Evolutionary conservation across 2,888 invertebrate genomes (phyloP).

Genomic region (Phytoseiulus persimilis): DNA sequence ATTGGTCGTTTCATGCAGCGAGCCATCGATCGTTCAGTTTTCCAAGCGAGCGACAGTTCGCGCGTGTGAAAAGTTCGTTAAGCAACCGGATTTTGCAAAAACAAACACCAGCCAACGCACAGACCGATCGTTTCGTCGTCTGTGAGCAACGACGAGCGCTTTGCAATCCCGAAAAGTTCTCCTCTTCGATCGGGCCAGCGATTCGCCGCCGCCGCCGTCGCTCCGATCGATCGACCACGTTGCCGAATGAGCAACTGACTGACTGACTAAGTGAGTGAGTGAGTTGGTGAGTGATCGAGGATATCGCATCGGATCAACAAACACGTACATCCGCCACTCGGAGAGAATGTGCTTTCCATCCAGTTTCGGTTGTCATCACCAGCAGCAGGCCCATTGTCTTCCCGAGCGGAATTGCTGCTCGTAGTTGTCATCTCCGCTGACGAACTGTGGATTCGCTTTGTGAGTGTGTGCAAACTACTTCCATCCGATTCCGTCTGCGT

Average conservation of each 20-base stretch:
- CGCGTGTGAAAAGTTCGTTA: not conserved
- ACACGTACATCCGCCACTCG: not conserved
- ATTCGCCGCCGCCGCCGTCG: too few species aligned
- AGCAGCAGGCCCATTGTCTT: not conserved
- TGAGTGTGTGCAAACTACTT: not conserved
- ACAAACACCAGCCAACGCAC: too few species aligned
- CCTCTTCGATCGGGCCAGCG: not conserved
- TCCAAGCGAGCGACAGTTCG: not conserved
- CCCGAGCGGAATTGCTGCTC: not conserved
- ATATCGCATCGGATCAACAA: not conserved
- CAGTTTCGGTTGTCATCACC: not conserved
- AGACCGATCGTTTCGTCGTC: too few species aligned
- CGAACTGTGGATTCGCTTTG: not conserved
- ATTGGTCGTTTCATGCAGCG: not conserved
- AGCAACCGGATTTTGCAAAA: not conserved
- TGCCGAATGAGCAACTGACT: not conserved
- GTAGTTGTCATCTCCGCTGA: not conserved
- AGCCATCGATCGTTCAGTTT: not conserved
- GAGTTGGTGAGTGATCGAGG: not conserved
- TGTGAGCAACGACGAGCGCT: not conserved
- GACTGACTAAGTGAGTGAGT: not conserved
- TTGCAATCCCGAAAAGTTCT: not conserved
- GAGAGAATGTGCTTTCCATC: not conserved
- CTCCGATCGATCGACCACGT: not conserved
- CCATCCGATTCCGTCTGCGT: not conserved